phyloP scores from a whole-genome alignment of 2,113 vertebrate species.

The Aix galericulata region DNA sequence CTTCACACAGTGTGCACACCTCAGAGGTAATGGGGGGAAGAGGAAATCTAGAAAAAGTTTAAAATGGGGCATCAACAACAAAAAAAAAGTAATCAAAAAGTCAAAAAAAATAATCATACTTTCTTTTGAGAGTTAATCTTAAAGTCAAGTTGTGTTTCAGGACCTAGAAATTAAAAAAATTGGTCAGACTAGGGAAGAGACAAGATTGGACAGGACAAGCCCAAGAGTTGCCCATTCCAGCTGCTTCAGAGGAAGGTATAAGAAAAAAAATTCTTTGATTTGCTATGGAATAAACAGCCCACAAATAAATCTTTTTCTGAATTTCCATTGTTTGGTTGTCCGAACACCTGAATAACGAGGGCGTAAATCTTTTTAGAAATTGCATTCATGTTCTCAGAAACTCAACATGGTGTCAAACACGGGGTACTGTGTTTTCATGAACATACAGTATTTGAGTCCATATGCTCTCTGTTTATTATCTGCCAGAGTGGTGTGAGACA shows the following conservation, averaged over 20 bases:
- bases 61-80: not conserved
- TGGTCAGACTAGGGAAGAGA: not conserved
- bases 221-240: not conserved
- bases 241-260: not conserved
- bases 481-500: constrained; percentile 53
- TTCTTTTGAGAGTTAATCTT: not conserved
- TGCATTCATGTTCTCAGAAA: not conserved
- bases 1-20: not conserved
- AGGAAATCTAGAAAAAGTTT: not conserved
- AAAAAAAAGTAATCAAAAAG: not conserved
- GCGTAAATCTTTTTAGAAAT: not conserved
- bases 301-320: not conserved
- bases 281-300: not conserved
- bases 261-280: not conserved
- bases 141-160: not conserved
- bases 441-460: constrained; percentile 17
- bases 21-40: not conserved
- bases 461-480: constrained; percentile 52
- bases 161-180: not conserved
- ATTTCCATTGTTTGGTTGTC: not conserved
- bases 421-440: not conserved
- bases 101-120: not conserved
- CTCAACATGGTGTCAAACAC: not conserved
- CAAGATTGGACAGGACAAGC: not conserved
- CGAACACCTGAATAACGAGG: not conserved